These are phyloP conservation scores for Alectura lathami DNA, from an alignment of 2,113 vertebrate genomes.

Conservation along the genomic window DNA sequence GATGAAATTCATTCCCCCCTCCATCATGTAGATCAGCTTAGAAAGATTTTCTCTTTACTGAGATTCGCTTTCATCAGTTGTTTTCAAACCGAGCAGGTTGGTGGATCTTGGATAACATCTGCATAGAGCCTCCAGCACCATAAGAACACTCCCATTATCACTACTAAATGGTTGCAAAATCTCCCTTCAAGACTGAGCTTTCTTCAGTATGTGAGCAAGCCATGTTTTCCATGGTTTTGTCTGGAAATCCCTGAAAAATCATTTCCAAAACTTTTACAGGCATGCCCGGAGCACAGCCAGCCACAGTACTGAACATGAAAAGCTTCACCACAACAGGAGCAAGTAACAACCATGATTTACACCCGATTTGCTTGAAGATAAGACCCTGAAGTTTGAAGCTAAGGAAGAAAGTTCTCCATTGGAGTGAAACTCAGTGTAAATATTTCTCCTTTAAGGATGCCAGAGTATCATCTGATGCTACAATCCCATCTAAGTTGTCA, in stretches of 20 bases:
- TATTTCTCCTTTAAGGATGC: neutral
- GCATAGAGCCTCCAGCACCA: neutral
- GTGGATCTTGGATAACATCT: neutral
- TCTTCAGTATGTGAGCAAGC: neutral
- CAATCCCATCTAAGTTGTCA: neutral
- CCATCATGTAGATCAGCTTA: neutral
- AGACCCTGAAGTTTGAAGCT: neutral
- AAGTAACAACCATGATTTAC: neutral
- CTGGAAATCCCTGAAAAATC: neutral
- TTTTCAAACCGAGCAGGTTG: neutral
- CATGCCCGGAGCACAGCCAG: neutral
- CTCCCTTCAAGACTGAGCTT: neutral
- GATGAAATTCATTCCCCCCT: neutral
- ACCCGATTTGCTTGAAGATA: neutral
- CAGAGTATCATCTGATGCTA: neutral
- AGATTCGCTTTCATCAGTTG: neutral
- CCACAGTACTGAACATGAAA: neutral
- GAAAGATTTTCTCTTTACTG: neutral
- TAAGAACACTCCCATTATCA: neutral
- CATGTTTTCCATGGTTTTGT: neutral
- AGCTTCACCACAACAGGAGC: neutral
- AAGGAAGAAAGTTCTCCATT: neutral
- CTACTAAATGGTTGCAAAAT: neutral
- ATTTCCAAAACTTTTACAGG: neutral
- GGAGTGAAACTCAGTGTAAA: neutral